A percentile compares a stretch with the other conserved stretches of the same genome.
phyloP scores from a whole-genome alignment of 2,888 invertebrate species.

The Anorthoa munda region DNA sequence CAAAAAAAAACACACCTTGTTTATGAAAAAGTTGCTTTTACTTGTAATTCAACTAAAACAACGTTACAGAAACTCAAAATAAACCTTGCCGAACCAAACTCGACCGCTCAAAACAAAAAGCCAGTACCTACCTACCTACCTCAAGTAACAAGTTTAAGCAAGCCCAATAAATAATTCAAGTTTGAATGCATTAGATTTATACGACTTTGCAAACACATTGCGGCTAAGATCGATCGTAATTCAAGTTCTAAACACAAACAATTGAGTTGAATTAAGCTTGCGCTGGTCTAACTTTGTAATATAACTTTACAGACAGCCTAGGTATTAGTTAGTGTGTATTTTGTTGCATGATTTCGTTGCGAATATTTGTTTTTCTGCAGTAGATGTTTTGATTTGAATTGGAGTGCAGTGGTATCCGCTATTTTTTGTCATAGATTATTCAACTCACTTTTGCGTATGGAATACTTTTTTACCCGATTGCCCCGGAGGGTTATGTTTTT shows the following conservation, averaged over 20 bases:
- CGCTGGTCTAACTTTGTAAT: constrained; percentile 50
- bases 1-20: no score
- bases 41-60: constrained; percentile 2
- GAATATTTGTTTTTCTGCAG: not conserved
- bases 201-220: constrained; percentile 63
- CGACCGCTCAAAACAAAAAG: constrained; percentile 42
- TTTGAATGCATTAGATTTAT: constrained; percentile 71
- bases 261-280: constrained; percentile 53
- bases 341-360: not conserved
- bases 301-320: constrained; percentile 62
- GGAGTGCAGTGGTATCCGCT: no score
- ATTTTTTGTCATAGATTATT: not conserved
- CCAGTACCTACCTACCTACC: not conserved
- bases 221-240: constrained; percentile 65
- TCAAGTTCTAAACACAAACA: constrained; percentile 67
- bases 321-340: constrained; percentile 32
- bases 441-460: not conserved
- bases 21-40: not conserved
- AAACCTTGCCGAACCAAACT: constrained; percentile 9
- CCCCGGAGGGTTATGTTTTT: no score
- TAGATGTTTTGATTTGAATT: not conserved
- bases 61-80: not conserved
- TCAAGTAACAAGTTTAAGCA: constrained; percentile 46
- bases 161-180: constrained; percentile 67
- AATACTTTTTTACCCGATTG: no score